These are phyloP conservation scores for Percopsis transmontana DNA, from an alignment of 2,113 vertebrate genomes.

Conservation along the genomic window DNA sequence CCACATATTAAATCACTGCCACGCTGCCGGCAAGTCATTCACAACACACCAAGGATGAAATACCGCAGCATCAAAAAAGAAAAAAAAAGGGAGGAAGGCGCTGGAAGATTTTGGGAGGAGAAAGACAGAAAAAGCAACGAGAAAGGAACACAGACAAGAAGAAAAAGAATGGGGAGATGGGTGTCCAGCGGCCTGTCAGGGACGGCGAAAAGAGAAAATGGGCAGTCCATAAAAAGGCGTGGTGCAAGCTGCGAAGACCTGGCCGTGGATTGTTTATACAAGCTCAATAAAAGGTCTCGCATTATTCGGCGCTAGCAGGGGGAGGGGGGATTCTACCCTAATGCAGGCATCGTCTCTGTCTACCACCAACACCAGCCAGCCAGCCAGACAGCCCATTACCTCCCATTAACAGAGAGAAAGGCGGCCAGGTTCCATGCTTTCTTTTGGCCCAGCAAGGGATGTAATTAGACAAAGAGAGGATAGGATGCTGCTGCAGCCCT, in stretches of 20 bases:
- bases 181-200: slow-evolving; percentile 58
- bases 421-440: slow-evolving; percentile 54
- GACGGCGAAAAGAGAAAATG: slow-evolving; percentile 50
- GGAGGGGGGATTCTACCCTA: slow-evolving; percentile 44
- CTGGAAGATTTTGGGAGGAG: slow-evolving; percentile 7
- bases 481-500: slow-evolving; percentile 40
- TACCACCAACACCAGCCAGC: slow-evolving; percentile 41
- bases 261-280: slow-evolving; percentile 47
- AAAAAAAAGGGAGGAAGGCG: not conserved
- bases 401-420: slow-evolving; percentile 68
- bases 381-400: slow-evolving; percentile 68
- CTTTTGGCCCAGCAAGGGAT: slow-evolving; percentile 47
- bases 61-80: slow-evolving; percentile 35
- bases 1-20: slow-evolving; percentile 68
- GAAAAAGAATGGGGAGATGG: slow-evolving; percentile 31
- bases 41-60: slow-evolving; percentile 51
- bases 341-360: slow-evolving; percentile 47
- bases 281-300: slow-evolving; percentile 50
- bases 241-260: slow-evolving; percentile 20
- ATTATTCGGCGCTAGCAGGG: slow-evolving; percentile 33
- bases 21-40: slow-evolving; percentile 60
- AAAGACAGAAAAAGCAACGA: slow-evolving; percentile 23
- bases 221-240: slow-evolving; percentile 35
- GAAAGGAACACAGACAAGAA: slow-evolving; percentile 22
- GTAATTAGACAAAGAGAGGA: slow-evolving; percentile 68